These are phyloP conservation scores for Kryptolebias ocellatus DNA, from an alignment of 2,797 vertebrate species.

Conservation along the genomic window DNA sequence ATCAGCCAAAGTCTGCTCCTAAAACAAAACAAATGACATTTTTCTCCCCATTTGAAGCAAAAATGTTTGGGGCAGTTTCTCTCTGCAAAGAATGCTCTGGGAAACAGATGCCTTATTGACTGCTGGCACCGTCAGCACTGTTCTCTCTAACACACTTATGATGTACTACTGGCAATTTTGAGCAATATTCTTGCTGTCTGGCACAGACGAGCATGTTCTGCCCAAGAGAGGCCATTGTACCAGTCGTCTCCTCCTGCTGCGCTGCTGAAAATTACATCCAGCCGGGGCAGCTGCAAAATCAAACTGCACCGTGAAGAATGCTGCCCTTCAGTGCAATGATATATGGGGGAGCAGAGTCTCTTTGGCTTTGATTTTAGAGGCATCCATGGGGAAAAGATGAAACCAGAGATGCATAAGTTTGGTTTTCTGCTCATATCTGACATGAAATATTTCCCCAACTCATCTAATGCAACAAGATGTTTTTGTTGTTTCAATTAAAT, in stretches of 20 bases:
- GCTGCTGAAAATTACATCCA: constrained; percentile 59
- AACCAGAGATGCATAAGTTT: not conserved
- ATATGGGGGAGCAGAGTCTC: constrained; percentile 8
- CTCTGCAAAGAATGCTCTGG: constrained; percentile 33
- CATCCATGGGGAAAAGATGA: constrained; percentile 7
- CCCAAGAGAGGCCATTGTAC: constrained; percentile 50
- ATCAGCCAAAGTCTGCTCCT: not conserved
- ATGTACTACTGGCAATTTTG: constrained; percentile 48
- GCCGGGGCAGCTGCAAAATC: constrained; percentile 38
- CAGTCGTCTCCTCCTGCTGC: constrained; percentile 50
- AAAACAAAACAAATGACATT: not conserved
- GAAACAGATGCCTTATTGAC: constrained; percentile 53
- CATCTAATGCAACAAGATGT: not conserved
- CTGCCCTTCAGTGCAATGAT: constrained; percentile 24
- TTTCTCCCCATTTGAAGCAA: constrained; percentile 4
- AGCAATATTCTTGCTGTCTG: constrained; percentile 45
- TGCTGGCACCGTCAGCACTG: constrained; percentile 30
- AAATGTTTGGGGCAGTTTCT: constrained; percentile 8
- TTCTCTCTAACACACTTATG: constrained; percentile 46
- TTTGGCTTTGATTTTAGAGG: constrained; percentile 49
- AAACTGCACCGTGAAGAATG: constrained; percentile 35
- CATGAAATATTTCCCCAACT: not conserved
- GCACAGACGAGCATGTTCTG: constrained; percentile 48
- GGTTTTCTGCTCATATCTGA: not conserved
- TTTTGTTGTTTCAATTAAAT: not conserved